Conservation (phyloP, 1,140 invertebrate genomes). For the Mactra quadrangularis region DNA sequence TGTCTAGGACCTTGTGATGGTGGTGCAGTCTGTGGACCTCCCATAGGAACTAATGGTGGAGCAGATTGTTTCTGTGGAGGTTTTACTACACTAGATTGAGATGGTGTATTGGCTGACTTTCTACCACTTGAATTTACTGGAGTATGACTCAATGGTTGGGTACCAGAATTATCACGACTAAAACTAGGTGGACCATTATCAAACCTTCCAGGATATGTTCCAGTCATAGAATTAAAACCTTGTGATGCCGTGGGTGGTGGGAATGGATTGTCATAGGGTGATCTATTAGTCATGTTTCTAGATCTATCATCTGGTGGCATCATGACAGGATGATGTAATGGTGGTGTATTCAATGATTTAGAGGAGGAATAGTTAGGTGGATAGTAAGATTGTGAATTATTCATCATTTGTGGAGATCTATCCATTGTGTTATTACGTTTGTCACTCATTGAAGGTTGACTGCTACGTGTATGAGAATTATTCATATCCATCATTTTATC, state of each 20-base stretch:
- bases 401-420: slow-evolving; percentile 58
- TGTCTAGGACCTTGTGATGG: slow-evolving; percentile 53
- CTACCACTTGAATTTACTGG: slow-evolving; percentile 68
- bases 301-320: slow-evolving; percentile 60
- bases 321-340: slow-evolving; percentile 67
- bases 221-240: slow-evolving; percentile 64
- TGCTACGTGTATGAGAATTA: slow-evolving; percentile 13
- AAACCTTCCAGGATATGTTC: slow-evolving; percentile 56
- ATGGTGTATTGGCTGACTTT: slow-evolving; percentile 68
- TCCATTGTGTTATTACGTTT: slow-evolving; percentile 53
- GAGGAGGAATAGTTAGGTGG: slow-evolving; percentile 59
- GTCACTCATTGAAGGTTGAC: slow-evolving; percentile 38
- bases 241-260: slow-evolving; percentile 62
- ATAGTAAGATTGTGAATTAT: slow-evolving; percentile 65
- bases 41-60: slow-evolving; percentile 55
- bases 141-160: slow-evolving; percentile 71
- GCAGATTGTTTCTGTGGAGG: slow-evolving; percentile 63
- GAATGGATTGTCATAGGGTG: slow-evolving; percentile 64
- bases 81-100: slow-evolving; percentile 65
- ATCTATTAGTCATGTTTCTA: slow-evolving; percentile 57
- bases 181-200: slow-evolving; percentile 61
- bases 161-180: slow-evolving; percentile 66
- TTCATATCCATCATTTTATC: slow-evolving; percentile 54
- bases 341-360: slow-evolving; percentile 67
- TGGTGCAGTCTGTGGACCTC: slow-evolving; percentile 50